Percentiles rank a stretch among this genome's conserved stretches.
These are phyloP conservation scores for Drosophila ambigua DNA, from an alignment of 1,140 invertebrate species.

Conservation along the genomic window DNA sequence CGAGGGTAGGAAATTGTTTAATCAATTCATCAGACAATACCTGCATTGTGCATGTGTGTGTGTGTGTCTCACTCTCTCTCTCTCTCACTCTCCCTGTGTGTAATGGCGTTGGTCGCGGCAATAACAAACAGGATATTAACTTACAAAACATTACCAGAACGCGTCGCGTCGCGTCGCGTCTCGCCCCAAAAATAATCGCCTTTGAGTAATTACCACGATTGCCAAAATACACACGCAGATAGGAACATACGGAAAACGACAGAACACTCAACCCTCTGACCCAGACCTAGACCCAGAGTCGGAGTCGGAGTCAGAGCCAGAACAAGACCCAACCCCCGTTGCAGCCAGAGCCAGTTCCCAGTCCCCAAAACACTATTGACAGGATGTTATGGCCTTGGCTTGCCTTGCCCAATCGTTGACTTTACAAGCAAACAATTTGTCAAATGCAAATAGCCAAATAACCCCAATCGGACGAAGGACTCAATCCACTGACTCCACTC, in stretches of 20 bases:
- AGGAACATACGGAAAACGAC: conserved; percentile 5
- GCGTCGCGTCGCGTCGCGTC: conserved; percentile 11
- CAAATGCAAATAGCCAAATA: conserved; percentile 82
- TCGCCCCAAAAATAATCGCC: conserved; percentile 54
- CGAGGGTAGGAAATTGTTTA: conserved; percentile 80
- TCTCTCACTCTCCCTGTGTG: no score
- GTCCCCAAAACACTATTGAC: neutral
- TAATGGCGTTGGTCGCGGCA: conserved; percentile 65
- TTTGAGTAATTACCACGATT: conserved; percentile 77
- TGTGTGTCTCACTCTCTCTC: conserved; percentile 2
- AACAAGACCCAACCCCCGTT: neutral
- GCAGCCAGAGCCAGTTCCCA: neutral
- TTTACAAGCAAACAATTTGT: conserved; percentile 83
- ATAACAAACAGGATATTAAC: conserved; percentile 82
- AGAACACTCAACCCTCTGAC: neutral
- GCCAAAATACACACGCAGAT: conserved; percentile 14
- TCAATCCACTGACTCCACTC: neutral
- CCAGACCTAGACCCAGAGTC: neutral
- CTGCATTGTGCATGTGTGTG: conserved; percentile 54
- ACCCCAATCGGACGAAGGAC: conserved; percentile 46
- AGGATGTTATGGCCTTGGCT: conserved; percentile 41
- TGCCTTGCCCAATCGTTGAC: conserved; percentile 56
- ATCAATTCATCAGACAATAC: conserved; percentile 72
- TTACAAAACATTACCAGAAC: conserved; percentile 66
- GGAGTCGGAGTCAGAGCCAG: neutral